A percentile compares a stretch with the other conserved stretches of the same genome.
These are phyloP conservation scores for Aspidoscelis tigris DNA, from an alignment of 2,113 vertebrate species.

Conservation along the genomic window DNA sequence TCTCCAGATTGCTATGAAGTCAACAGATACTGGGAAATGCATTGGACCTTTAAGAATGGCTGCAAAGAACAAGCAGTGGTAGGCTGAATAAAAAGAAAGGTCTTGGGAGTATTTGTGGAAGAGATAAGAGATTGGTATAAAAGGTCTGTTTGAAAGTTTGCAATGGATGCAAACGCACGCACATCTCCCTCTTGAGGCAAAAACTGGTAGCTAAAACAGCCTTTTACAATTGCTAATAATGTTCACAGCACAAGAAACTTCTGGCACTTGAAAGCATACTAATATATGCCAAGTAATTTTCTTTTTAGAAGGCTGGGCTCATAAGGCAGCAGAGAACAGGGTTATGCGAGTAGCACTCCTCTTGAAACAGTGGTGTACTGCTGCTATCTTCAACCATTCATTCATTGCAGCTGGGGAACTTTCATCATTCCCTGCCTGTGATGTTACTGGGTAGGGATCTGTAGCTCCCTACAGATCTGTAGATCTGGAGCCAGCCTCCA, in stretches of 20 bases:
- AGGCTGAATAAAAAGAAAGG: constrained; percentile 17
- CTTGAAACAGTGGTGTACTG: too few species aligned
- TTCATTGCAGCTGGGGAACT: too few species aligned
- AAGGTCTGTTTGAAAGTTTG: background rate
- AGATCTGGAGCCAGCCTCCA: too few species aligned
- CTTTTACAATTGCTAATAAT: background rate
- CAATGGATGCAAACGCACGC: background rate
- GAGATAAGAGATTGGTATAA: background rate
- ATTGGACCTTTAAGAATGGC: constrained; percentile 12
- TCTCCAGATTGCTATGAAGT: too few species aligned
- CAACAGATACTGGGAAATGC: background rate
- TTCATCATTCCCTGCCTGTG: too few species aligned
- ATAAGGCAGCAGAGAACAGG: too few species aligned
- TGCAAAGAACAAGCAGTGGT: constrained; percentile 20
- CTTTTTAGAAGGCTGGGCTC: background rate
- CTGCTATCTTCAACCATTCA: too few species aligned
- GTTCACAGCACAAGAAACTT: background rate
- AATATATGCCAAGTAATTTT: background rate
- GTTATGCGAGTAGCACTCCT: too few species aligned
- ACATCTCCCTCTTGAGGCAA: constrained; percentile 4
- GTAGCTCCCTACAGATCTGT: too few species aligned
- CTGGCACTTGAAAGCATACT: background rate
- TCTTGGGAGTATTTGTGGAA: background rate
- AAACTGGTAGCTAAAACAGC: background rate
- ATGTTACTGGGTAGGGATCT: too few species aligned